Base-by-base conservation (phyloP, 2,113 vertebrate genomes). In the Dasyornis broadbenti region DNA sequence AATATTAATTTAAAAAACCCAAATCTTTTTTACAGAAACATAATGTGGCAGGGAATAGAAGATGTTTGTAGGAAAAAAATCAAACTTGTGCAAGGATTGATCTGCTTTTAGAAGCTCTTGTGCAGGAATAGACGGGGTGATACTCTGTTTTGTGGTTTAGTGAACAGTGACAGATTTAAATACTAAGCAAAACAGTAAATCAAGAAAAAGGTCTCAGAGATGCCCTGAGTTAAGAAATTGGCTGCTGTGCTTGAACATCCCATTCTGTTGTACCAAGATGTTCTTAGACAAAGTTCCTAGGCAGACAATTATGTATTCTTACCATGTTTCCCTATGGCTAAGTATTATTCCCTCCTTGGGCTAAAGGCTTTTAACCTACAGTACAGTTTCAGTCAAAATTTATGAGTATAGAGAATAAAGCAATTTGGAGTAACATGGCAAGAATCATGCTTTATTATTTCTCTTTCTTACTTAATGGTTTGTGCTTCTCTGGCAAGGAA, bases 261-360 rank as follows among this genome's bases (percentile, higher is more conserved):
- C 20, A 20, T 33, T 13, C 17, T 53, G 5, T 37, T 3, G 0
- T 59, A 78, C 19, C 20, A 66, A 54, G 23, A 24, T 35, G 4
- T 59, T 81, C 20, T 65, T 54, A 53, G 22, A 7, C 15, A 37
- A 47, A 81, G 20, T 50, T 89, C 22, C 42, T 81, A 64, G 35
- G 28, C 33, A 73, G n/a, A 57, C 3, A 54, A 30, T 59, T 71
- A 49, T 3, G 8, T 66, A 23, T 42, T 91, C 47, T 82, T 30
- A 42, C 4, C 2, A 1, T 60, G 21, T 72, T 80, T 89, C 8
- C 16, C n/a, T 72, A 2, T 15, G 0, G 0, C 8, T 64, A 64
- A 35, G 7, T 30, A 47, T 64, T 47, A 35, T 50, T 44, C 9
- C 3, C 8, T 75, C 16, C 4, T 20, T 60, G 22, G 8, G 14